Evolutionary conservation across 2,797 vertebrate species (phyloP), one percentile per base, ranked within the genome.

Genomic region (Muscicapa comitata): DNA sequence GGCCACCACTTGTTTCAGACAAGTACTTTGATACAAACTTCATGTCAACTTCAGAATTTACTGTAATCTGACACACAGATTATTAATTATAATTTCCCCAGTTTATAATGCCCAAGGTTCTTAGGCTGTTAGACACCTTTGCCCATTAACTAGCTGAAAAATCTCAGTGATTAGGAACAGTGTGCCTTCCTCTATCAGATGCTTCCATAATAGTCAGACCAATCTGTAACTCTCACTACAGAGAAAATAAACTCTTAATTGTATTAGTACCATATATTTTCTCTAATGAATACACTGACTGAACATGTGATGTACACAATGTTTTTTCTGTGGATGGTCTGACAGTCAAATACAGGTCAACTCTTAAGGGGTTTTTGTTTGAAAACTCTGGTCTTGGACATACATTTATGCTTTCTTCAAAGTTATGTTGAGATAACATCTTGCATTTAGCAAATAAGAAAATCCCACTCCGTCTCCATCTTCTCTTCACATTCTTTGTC

Each of bases 251-350:
- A 33, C 7, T 55, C 13, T 70, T 84, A 66, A 73, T 10, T 63
- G 13, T 33, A 48, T 63, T 4, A 5, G 20, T 42, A 38, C 26
- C 33, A 65, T 19, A 10, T n/a, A 38, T 82, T 89, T 92, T 87
- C 57, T 74, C n/a, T 79, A 68, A 67, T 37, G 1, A 82, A 50
- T 42, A 38, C 13, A 48, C 4, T 48, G 55, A 73, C 23, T 66
- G n/a, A 73, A 66, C 7, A 25, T n/a, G 11, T 18, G 65, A 54
- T 4, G 1, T 24, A 21, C 3, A 35, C 0, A 0, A 11, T 33
- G 21, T 26, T 74, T 83, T 62, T 84, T 48, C 37, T 77, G 8
- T 61, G 54, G 29, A 48, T 0, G 0, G 11, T 45, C 74, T 76
- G 55, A 37, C 25, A 82, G 40, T 23, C 54, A 82, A 90, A 73